phyloP scores from a whole-genome alignment of 2,113 vertebrate genomes.

The Azemiops feae region DNA sequence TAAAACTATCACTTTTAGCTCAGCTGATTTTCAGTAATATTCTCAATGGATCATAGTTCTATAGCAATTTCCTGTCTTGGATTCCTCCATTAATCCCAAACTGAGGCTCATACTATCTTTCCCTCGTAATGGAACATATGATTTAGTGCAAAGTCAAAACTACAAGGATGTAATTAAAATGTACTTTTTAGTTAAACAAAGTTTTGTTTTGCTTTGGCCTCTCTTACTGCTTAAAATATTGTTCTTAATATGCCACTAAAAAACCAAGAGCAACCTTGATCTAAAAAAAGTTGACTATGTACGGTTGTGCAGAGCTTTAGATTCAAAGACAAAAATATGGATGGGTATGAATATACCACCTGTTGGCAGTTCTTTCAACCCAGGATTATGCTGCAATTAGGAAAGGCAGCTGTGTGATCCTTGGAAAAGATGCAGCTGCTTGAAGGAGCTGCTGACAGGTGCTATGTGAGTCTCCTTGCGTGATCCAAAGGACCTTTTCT shows the following conservation, averaged over 20 bases:
- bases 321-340: neutral
- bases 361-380: neutral
- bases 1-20: neutral
- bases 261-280: neutral
- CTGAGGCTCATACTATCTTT: neutral
- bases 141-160: neutral
- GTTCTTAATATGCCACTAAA: neutral
- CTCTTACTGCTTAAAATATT: neutral
- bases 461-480: neutral
- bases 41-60: neutral
- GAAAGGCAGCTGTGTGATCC: neutral
- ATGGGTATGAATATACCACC: neutral
- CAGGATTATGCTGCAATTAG: neutral
- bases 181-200: neutral
- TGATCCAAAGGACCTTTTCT: neutral
- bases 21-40: neutral
- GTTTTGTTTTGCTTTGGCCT: neutral
- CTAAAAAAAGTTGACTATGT: neutral
- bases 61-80: neutral
- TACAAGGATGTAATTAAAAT: neutral
- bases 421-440: neutral
- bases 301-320: neutral
- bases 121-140: neutral
- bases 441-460: neutral
- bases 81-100: neutral